Evolutionary conservation across 2,888 invertebrate genomes (phyloP).

Genomic region (Hyposoter didymator): DNA sequence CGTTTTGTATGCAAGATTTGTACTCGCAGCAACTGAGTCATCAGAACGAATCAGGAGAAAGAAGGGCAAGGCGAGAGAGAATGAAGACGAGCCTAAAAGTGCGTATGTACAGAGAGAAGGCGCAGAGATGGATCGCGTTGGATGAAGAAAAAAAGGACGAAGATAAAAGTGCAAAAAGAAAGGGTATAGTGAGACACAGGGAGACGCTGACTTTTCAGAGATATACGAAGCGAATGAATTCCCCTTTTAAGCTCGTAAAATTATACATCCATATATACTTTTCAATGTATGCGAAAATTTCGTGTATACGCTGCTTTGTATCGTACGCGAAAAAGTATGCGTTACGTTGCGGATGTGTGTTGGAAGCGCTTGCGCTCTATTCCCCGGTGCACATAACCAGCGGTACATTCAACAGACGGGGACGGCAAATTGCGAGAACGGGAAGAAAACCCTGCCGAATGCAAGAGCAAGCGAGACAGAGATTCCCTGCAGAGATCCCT

Average conservation of each 20-base stretch:
- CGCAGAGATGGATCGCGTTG: background rate
- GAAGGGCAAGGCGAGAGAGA: constrained; percentile 44
- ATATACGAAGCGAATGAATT: constrained; percentile 34
- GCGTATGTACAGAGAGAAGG: background rate
- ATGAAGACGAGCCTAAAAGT: constrained; percentile 37
- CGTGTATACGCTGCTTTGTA: constrained; percentile 17
- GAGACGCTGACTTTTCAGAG: constrained; percentile 19
- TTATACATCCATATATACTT: background rate
- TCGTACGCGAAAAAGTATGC: background rate
- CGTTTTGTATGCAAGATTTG: constrained; percentile 20
- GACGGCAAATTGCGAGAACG: constrained; percentile 52
- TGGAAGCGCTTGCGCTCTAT: constrained; percentile 57
- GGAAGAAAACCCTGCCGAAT: constrained; percentile 23
- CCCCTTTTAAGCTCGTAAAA: background rate
- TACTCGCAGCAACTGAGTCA: constrained; percentile 21
- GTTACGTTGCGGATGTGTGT: constrained; percentile 34
- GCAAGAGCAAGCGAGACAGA: constrained; percentile 39
- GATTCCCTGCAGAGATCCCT: constrained; percentile 27
- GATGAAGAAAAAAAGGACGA: constrained; percentile 25
- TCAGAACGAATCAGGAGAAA: constrained; percentile 37
- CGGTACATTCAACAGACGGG: constrained; percentile 50
- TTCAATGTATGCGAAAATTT: background rate
- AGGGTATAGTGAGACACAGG: background rate
- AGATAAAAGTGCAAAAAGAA: constrained; percentile 6
- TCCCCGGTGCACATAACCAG: constrained; percentile 18